Evolutionary conservation across 2,888 invertebrate genomes (phyloP).

Genomic region (Mythimna loreyi): DNA sequence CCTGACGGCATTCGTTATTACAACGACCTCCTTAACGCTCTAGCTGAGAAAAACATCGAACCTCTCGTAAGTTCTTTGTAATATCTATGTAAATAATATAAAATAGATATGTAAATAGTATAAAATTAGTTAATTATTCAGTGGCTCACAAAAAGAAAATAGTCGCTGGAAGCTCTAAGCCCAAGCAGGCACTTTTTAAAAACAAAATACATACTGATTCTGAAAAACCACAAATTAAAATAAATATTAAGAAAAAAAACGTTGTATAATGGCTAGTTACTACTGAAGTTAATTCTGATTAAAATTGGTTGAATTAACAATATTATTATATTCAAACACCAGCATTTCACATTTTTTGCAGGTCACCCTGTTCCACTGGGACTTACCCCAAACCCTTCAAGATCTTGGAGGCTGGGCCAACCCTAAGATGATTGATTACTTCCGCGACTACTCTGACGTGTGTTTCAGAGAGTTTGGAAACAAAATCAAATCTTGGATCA

Average conservation of each 20-base stretch:
- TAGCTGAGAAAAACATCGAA: conserved; percentile 91
- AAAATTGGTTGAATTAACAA: background rate
- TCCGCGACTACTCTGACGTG: conserved; percentile 90
- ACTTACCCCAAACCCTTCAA: conserved; percentile 91
- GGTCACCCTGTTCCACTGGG: conserved; percentile 93
- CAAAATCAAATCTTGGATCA: conserved; percentile 92
- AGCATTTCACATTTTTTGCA: conserved; percentile 55
- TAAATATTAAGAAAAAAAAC: background rate
- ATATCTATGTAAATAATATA: background rate
- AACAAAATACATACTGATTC: background rate
- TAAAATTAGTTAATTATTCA: background rate
- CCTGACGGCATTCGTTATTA: conserved; percentile 92
- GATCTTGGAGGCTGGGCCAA: conserved; percentile 91
- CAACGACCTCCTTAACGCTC: conserved; percentile 91
- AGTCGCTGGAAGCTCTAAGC: no score
- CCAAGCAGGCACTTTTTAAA: no score
- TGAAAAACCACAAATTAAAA: background rate
- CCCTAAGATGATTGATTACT: conserved; percentile 88
- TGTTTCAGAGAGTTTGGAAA: conserved; percentile 90
- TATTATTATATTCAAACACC: background rate
- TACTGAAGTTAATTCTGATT: background rate
- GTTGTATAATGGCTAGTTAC: background rate
- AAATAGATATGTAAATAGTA: background rate
- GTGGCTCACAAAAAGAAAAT: no score
- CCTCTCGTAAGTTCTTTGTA: conserved; percentile 87